Evolutionary conservation across 2,113 vertebrate genomes (phyloP).

Genomic region (Odocoileus virginianus): DNA sequence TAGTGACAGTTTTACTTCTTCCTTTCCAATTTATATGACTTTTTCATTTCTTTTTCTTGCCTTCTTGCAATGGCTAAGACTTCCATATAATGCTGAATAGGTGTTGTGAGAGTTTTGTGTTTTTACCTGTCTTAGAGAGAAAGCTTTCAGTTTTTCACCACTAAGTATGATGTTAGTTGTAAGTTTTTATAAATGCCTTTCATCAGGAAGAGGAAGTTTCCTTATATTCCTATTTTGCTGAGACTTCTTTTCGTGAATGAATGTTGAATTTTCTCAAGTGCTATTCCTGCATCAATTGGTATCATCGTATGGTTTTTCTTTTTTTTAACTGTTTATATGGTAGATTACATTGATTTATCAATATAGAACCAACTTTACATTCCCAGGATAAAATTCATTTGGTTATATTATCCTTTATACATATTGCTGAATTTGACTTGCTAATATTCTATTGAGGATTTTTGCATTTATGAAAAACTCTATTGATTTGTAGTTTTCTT

Average conservation of each 20-base stretch:
- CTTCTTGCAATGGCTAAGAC: background rate
- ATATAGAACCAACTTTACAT: background rate
- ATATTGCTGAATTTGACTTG: background rate
- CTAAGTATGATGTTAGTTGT: background rate
- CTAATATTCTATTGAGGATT: background rate
- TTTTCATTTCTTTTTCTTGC: conserved; percentile 10
- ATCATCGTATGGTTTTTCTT: background rate
- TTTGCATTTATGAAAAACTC: background rate
- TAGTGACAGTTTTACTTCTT: background rate
- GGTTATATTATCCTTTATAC: background rate
- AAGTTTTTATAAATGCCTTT: background rate
- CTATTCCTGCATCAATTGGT: background rate
- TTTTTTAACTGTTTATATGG: background rate
- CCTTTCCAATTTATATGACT: background rate
- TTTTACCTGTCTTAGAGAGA: background rate
- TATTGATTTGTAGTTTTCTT: background rate
- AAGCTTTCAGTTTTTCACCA: background rate
- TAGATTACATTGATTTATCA: background rate
- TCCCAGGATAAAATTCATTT: background rate
- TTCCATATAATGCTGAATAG: background rate
- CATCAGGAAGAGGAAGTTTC: background rate
- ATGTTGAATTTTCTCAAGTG: background rate
- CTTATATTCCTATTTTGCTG: background rate
- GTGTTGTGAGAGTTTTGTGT: background rate
- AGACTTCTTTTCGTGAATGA: background rate